Conservation (phyloP, 53 echinoderm and acorn worm species). For the Stichopus horrens region DNA sequence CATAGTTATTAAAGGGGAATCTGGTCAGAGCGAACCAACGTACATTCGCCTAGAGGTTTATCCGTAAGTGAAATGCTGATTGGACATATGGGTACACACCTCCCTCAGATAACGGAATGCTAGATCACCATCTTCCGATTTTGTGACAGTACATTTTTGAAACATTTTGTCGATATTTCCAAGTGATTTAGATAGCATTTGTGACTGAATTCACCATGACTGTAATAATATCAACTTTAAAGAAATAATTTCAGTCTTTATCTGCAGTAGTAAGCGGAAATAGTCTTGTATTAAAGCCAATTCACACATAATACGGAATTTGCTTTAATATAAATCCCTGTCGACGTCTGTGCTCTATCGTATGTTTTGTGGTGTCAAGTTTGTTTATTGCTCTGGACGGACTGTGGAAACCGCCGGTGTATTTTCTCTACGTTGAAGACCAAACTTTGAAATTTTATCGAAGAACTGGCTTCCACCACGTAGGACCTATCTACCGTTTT, state of each 20-base stretch:
- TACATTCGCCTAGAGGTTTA: not conserved
- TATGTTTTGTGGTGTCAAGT: slow-evolving; percentile 25
- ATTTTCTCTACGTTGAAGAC: slow-evolving; percentile 13
- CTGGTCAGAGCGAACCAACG: not conserved
- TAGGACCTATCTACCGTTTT: slow-evolving; percentile 21
- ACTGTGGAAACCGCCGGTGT: slow-evolving; percentile 25
- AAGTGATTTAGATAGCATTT: too few species aligned
- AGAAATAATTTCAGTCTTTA: too few species aligned
- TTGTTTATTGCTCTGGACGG: slow-evolving; percentile 22
- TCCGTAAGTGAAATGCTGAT: slow-evolving; percentile 1
- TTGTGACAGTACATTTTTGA: not conserved
- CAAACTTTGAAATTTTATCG: not conserved
- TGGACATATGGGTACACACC: slow-evolving; percentile 20
- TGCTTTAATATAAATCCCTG: not conserved
- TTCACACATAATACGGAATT: not conserved
- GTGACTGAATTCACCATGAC: too few species aligned
- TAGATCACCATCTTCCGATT: not conserved
- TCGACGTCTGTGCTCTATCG: not conserved
- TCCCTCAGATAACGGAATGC: slow-evolving; percentile 23
- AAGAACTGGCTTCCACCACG: not conserved
- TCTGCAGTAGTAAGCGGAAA: too few species aligned
- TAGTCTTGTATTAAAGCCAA: too few species aligned
- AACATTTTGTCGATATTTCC: too few species aligned
- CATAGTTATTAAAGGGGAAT: not conserved
- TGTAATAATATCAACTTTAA: too few species aligned